A percentile compares a stretch with the other conserved stretches of the same genome.
Conservation (phyloP, 2,888 invertebrate species). For the Fragum fragum region DNA sequence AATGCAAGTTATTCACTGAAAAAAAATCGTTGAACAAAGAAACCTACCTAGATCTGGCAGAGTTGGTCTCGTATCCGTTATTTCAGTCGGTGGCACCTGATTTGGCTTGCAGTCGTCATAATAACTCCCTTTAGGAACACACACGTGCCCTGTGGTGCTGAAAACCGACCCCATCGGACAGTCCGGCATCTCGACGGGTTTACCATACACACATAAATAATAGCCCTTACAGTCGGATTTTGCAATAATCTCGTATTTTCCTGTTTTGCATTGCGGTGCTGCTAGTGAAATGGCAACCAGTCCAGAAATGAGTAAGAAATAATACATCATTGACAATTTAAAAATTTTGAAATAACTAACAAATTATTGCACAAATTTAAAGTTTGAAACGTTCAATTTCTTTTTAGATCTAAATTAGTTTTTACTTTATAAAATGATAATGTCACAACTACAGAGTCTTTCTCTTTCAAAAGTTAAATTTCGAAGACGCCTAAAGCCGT, state of each 20-base stretch:
- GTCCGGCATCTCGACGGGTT: constrained; percentile 63
- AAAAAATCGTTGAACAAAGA: neutral
- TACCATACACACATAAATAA: constrained; percentile 55
- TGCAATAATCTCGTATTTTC: constrained; percentile 48
- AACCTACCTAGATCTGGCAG: constrained; percentile 46
- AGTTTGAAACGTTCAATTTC: neutral
- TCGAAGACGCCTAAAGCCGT: constrained; percentile 5
- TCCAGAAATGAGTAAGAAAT: constrained; percentile 13
- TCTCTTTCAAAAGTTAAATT: neutral
- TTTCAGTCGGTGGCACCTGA: neutral
- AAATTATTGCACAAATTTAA: neutral
- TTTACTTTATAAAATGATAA: neutral
- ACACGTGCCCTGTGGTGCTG: constrained; percentile 61
- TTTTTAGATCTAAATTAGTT: too few species aligned
- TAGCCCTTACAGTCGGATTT: constrained; percentile 59
- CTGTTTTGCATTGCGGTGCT: constrained; percentile 31
- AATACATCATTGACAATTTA: neutral
- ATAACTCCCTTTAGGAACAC: constrained; percentile 59
- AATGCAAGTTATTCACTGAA: too few species aligned
- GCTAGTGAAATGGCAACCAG: neutral
- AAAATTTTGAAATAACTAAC: neutral
- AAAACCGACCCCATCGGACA: constrained; percentile 60
- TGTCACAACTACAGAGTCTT: neutral
- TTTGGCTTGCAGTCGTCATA: constrained; percentile 59
- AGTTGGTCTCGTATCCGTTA: constrained; percentile 25